Evolutionary conservation across 2,113 vertebrate species (phyloP).

Genomic region (Callipepla californica): DNA sequence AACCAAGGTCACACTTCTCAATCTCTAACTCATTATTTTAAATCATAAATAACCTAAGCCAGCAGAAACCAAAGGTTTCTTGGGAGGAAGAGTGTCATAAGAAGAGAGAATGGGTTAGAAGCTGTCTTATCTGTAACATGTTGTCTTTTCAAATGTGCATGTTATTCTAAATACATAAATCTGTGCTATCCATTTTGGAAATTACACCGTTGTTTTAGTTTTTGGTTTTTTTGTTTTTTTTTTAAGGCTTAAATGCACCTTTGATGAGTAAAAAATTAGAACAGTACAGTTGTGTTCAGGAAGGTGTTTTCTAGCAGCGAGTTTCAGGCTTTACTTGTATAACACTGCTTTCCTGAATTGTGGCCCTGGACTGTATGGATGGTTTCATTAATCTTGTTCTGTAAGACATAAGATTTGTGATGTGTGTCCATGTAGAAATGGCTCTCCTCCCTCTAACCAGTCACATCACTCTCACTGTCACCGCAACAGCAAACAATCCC

Average conservation of each 20-base stretch:
- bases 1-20: background rate
- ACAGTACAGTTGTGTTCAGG: background rate
- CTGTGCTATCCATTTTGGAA: background rate
- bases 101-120: background rate
- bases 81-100: background rate
- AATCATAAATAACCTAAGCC: background rate
- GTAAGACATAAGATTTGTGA: background rate
- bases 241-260: background rate
- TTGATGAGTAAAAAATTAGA: background rate
- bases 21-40: background rate
- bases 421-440: background rate
- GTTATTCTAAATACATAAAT: background rate
- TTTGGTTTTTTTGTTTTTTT: background rate
- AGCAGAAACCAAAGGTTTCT: background rate
- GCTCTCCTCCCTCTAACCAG: background rate
- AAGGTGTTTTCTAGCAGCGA: background rate
- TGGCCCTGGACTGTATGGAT: background rate
- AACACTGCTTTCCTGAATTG: background rate
- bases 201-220: background rate
- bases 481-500: background rate
- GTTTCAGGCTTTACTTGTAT: background rate
- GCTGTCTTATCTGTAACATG: background rate
- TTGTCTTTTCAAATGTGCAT: background rate
- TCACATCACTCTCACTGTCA: conserved; percentile 17
- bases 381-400: background rate